Evolutionary conservation across 2,797 vertebrate genomes (phyloP).

Genomic region (Muraenolepis orangiensis): DNA sequence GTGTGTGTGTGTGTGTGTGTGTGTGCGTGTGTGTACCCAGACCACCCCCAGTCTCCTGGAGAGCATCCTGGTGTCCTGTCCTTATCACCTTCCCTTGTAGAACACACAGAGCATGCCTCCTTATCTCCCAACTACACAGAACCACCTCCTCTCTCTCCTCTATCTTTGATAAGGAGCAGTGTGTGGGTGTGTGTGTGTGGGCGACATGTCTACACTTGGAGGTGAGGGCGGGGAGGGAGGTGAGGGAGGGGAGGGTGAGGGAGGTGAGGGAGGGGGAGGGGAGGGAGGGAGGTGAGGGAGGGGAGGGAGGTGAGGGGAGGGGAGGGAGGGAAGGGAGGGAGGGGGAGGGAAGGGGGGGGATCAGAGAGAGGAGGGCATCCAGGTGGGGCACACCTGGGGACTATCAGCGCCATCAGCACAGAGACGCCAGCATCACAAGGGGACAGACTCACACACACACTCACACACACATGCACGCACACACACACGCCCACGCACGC

Average conservation of each 20-base stretch:
- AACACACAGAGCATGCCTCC: conserved; percentile 44
- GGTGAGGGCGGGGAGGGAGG: background rate
- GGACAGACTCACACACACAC: background rate
- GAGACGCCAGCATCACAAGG: background rate
- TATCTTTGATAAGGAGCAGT: conserved; percentile 41
- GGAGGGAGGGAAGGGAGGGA: too few species aligned
- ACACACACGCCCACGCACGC: background rate
- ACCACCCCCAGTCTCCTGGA: background rate
- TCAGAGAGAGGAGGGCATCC: background rate
- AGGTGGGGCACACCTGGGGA: background rate
- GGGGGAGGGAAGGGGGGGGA: background rate
- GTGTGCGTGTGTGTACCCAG: background rate
- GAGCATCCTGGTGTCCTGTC: conserved; percentile 20
- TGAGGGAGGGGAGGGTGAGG: background rate
- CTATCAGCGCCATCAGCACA: background rate
- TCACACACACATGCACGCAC: conserved; percentile 15
- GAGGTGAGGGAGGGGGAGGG: background rate
- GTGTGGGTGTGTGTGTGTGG: conserved; percentile 12
- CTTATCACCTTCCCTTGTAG: conserved; percentile 55
- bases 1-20: background rate
- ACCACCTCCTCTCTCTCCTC: conserved; percentile 4
- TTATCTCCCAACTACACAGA: conserved; percentile 52
- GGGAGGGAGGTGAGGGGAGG: too few species aligned
- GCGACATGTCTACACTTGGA: background rate
- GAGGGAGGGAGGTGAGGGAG: too few species aligned